phyloP scores from a whole-genome alignment of 1,140 invertebrate genomes.

The Halesus radiatus region DNA sequence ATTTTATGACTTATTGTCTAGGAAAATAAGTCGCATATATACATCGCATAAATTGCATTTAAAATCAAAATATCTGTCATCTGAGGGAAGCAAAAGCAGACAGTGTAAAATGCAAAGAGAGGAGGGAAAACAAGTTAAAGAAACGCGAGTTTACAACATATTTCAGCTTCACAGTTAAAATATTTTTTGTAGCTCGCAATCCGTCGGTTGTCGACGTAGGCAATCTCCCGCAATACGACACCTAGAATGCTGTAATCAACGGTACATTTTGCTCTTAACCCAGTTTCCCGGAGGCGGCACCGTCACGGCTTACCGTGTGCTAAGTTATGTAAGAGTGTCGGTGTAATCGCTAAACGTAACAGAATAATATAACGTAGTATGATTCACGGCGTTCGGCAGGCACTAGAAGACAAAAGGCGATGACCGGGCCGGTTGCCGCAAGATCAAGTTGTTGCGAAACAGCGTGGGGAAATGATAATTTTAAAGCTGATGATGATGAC shows the following conservation, averaged over 20 bases:
- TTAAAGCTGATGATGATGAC: no score
- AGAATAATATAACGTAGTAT: constrained; percentile 8
- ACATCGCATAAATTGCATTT: background rate
- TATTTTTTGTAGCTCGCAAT: background rate
- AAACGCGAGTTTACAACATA: no score
- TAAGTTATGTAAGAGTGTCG: constrained; percentile 51
- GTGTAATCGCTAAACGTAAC: constrained; percentile 22
- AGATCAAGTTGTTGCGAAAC: constrained; percentile 8
- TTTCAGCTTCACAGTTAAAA: no score
- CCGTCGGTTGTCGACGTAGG: background rate
- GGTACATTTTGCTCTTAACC: constrained; percentile 57
- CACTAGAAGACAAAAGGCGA: constrained; percentile 17
- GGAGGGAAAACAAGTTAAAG: no score
- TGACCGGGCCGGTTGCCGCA: constrained; percentile 20
- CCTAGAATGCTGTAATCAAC: constrained; percentile 55
- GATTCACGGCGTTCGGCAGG: constrained; percentile 12
- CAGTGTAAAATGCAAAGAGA: no score
- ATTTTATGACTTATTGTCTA: no score
- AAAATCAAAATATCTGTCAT: background rate
- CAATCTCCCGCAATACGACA: constrained; percentile 36
- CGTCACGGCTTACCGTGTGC: constrained; percentile 49
- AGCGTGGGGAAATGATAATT: background rate
- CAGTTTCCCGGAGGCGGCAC: constrained; percentile 38
- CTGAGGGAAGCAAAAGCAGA: no score
- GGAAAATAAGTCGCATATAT: background rate